Evolutionary conservation across 64 coral and sea anemone genomes (phyloP), one percentile per base, ranked within the genome.

Genomic region (Montipora capricornis): DNA sequence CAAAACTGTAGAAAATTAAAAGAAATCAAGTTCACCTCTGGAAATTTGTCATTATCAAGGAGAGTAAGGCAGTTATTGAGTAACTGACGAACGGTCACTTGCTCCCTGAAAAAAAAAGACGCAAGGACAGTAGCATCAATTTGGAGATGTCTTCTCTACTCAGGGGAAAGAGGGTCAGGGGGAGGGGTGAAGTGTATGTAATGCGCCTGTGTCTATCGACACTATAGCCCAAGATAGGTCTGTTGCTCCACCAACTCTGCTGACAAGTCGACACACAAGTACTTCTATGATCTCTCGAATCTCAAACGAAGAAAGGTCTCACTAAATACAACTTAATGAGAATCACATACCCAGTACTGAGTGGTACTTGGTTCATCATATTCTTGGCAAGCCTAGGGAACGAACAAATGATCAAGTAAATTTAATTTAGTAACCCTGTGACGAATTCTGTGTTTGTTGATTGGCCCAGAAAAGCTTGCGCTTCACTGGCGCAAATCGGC

Each of bases 331-430:
- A 9, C 37, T 7, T 80, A 11, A 16, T 47, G 29, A 19, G 14
- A 57, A 55, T 58, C 24, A 53, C 87, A 77, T 88, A 98, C 97
- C 91, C 90, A 9, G 88, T 62, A 73, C 76, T 92, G 0, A 98
- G 87, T 74, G 61, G 51, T 52, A 82, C 19, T 77, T 95, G 91
- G 19, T 94, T 95, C 97, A 98, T 98, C 97, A 98, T 98, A 51
- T 95, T 98, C 82, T 98, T 95, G 14, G 97, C 97, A 58, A 98
- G 94, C 20, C 97, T 98, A 82, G 17, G 26, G 17, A 76, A 26
- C 3, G 47, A 73, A 70, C 16, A 24, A 11, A 57, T n/a, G 12
- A 49, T 48, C 4, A 16, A 6, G 37, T 0, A 0, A 80, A 10
- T 8, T 17, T 80, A 48, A 80, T 44, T 48, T 20, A 4, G 9